Percentiles rank a stretch among this genome's conserved stretches.
These are phyloP conservation scores for Globia sparganii DNA, from an alignment of 2,888 invertebrate genomes.

Conservation along the genomic window DNA sequence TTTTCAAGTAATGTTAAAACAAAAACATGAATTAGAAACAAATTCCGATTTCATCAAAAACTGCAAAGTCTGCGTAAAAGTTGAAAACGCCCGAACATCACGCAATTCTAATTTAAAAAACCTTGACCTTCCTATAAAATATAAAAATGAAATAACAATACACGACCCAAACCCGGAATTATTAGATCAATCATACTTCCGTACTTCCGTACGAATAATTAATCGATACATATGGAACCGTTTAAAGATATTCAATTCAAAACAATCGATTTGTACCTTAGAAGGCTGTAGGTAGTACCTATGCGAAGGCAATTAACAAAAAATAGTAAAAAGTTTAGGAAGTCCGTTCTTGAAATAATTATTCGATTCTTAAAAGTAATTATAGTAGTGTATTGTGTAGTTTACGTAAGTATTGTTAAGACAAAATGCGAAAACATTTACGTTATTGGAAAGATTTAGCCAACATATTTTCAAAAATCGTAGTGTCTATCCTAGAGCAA, in stretches of 20 bases:
- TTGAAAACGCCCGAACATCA: neutral
- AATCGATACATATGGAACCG: slow-evolving; percentile 48
- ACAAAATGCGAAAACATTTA: neutral
- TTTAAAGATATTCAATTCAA: slow-evolving; percentile 36
- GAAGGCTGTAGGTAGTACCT: no score
- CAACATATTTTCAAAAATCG: no score
- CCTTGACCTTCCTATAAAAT: slow-evolving; percentile 34
- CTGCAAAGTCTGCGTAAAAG: neutral
- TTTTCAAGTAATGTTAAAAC: neutral
- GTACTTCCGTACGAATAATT: slow-evolving; percentile 54
- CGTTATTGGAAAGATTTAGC: neutral
- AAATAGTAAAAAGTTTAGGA: slow-evolving; percentile 30
- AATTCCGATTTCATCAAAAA: neutral
- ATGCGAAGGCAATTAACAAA: slow-evolving; percentile 27
- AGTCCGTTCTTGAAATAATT: slow-evolving; percentile 10
- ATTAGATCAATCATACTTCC: slow-evolving; percentile 35
- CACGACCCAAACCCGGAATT: slow-evolving; percentile 50
- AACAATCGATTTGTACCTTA: slow-evolving; percentile 39
- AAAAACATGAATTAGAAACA: neutral
- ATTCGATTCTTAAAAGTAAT: neutral
- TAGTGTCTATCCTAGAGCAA: no score
- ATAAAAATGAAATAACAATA: neutral
- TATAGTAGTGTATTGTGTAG: neutral
- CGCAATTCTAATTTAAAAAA: neutral
- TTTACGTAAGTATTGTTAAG: neutral